Evolutionary conservation across 64 coral and sea anemone species (phyloP), one percentile per base, ranked within the genome.

Genomic region (Astreopora myriophthalma): DNA sequence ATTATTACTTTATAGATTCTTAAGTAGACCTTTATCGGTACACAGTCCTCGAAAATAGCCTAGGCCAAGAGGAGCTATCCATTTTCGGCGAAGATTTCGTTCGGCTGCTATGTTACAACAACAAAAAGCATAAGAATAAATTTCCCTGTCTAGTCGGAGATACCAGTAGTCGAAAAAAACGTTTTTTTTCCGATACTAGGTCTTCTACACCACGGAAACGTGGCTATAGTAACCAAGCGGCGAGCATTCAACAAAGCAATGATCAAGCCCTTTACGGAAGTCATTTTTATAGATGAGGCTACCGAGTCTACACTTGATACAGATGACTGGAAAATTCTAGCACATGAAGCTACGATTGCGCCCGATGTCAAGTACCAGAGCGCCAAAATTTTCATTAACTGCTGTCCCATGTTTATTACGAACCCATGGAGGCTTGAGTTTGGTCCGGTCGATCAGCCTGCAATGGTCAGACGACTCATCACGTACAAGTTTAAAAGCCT

Each of bases 251-350:
- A 80, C 25, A 90, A 90, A n/a, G 73, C 74, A 0, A 78, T 90
- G 88, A 90, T 80, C 11, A 69, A 20, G 1, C 34, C 30, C 5
- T 16, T 25, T 26, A 90, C 88, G 6, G 34, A 90, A 22, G 74
- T 90, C 10, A 79, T 80, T 13, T 90, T 90, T 61, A 67, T 90
- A 0, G 88, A 90, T 16, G 88, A 90, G 27, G 88, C 88, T 17
- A 68, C 57, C 1, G 2, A 8, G 1, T 48, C 34, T 0, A 80
- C 88, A 9, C 5, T 79, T 11, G 55, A 67, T 3, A 19, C 70
- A 8, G 75, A 90, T 26, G 88, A 90, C 36, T 90, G 88, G 60
- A 79, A 80, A 25, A 39, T 90, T 2, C 19, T 74, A 19, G 74
- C 69, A 14, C 86, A 60, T 69, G 86, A 1, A 69, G 86, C 7